Conservation (phyloP, 2,888 invertebrate species). For the Hypsopygia costalis region DNA sequence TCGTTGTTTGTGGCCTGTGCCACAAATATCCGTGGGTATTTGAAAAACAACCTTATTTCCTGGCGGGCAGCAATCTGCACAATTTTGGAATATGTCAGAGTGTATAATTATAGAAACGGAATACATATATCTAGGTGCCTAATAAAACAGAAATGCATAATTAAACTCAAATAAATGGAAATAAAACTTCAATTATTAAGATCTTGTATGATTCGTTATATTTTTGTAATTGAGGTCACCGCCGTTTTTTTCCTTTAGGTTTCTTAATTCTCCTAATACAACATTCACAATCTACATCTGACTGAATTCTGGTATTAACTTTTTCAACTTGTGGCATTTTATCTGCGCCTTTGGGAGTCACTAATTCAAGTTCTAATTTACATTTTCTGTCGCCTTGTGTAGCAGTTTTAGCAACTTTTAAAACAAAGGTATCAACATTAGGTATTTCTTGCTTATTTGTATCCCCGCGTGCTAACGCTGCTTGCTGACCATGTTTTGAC, state of each 20-base stretch:
- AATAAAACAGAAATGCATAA: too few species aligned
- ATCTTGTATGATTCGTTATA: too few species aligned
- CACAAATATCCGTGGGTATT: constrained; percentile 63
- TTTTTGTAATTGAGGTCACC: too few species aligned
- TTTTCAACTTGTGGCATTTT: constrained; percentile 71
- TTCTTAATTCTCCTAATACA: constrained; percentile 40
- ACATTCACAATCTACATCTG: constrained; percentile 61
- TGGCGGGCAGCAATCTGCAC: constrained; percentile 74
- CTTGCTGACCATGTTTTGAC: constrained; percentile 53
- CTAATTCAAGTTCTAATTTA: constrained; percentile 83
- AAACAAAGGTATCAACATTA: constrained; percentile 81
- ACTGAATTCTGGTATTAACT: constrained; percentile 50
- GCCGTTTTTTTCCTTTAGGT: constrained; percentile 34
- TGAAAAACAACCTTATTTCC: constrained; percentile 73
- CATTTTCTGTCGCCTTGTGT: constrained; percentile 83
- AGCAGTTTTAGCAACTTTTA: constrained; percentile 84
- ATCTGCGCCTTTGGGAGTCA: constrained; percentile 83
- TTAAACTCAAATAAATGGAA: too few species aligned
- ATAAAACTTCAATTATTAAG: too few species aligned
- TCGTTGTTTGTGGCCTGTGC: constrained; percentile 60
- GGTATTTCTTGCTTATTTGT: constrained; percentile 56
- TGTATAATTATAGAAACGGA: too few species aligned
- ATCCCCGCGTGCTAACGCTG: constrained; percentile 47
- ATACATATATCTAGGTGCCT: too few species aligned
- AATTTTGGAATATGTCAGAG: constrained; percentile 26